Conservation (phyloP, 2,888 invertebrate species). For the Drosophila subsilvestris region DNA sequence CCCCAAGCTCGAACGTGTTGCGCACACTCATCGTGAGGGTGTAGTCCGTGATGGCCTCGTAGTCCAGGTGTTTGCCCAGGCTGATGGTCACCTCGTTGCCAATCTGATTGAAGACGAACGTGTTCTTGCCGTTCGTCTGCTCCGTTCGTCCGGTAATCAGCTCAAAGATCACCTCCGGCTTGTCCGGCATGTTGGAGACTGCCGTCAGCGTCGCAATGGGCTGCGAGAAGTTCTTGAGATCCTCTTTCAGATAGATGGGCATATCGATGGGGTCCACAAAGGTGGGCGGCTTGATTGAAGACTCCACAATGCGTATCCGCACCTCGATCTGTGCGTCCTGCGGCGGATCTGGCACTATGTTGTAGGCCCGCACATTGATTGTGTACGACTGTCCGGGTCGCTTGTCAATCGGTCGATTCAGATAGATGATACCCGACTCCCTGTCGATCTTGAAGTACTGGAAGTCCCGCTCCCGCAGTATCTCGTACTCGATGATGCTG, state of each 20-base stretch:
- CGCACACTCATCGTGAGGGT: constrained; percentile 92
- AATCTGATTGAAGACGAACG: constrained; percentile 88
- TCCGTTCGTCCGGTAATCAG: constrained; percentile 92
- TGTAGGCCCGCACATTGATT: constrained; percentile 83
- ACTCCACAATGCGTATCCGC: constrained; percentile 93
- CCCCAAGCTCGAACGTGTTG: constrained; percentile 91
- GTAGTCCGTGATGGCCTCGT: constrained; percentile 93
- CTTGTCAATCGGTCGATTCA: constrained; percentile 84
- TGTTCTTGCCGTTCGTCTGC: constrained; percentile 93
- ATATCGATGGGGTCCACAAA: constrained; percentile 86
- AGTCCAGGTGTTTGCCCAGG: constrained; percentile 91
- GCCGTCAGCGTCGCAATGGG: constrained; percentile 90
- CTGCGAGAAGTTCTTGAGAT: constrained; percentile 89
- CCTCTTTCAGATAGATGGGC: constrained; percentile 89
- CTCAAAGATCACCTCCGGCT: constrained; percentile 90
- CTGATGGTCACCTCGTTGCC: constrained; percentile 90
- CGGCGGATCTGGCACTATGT: constrained; percentile 81
- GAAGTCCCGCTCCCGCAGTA: constrained; percentile 84
- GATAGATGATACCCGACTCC: constrained; percentile 92
- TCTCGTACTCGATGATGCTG: constrained; percentile 90
- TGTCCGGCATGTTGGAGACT: constrained; percentile 91
- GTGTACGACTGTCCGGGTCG: constrained; percentile 82
- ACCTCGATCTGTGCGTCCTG: constrained; percentile 90
- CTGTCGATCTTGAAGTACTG: constrained; percentile 92
- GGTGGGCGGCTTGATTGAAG: constrained; percentile 93